Percentiles rank a stretch among this genome's conserved stretches.
Conservation (phyloP, 2,113 vertebrate genomes). For the Microtus oregoni region DNA sequence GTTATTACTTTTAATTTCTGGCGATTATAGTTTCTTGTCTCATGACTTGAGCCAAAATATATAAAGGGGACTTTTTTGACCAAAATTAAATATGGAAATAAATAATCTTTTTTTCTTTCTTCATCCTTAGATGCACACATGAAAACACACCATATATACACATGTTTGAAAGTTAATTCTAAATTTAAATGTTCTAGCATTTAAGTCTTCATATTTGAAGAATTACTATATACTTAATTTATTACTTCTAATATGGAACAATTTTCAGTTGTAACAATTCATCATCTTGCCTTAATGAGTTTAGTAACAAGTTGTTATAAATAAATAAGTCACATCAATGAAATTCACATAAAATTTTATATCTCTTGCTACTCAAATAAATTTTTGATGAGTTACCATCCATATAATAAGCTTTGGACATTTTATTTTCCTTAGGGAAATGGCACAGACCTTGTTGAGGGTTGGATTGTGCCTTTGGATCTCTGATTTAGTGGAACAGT, state of each 20-base stretch:
- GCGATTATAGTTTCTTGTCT: neutral
- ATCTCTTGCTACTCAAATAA: slow-evolving; percentile 24
- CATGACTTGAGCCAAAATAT: neutral
- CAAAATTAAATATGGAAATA: neutral
- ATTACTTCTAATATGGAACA: neutral
- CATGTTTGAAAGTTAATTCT: neutral
- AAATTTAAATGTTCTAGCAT: neutral
- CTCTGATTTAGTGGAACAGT: slow-evolving; percentile 82
- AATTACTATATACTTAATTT: neutral
- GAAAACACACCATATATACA: neutral
- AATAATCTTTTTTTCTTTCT: neutral
- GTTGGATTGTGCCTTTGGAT: slow-evolving; percentile 78
- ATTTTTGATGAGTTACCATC: slow-evolving; percentile 68
- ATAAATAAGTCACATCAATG: slow-evolving; percentile 41
- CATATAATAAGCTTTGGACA: slow-evolving; percentile 66
- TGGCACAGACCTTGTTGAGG: slow-evolving; percentile 70
- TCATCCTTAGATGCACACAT: neutral
- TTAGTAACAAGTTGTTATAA: slow-evolving; percentile 38
- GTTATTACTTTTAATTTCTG: neutral
- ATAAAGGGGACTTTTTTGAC: neutral
- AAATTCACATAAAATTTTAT: slow-evolving; percentile 54
- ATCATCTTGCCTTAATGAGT: slow-evolving; percentile 16
- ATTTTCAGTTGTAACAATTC: slow-evolving; percentile 3
- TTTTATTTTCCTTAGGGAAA: slow-evolving; percentile 65
- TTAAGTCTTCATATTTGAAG: slow-evolving; percentile 34